Percentiles rank a stretch among this genome's conserved stretches.
These are phyloP conservation scores for Diaperis boleti DNA, from an alignment of 2,888 invertebrate species.

Conservation along the genomic window DNA sequence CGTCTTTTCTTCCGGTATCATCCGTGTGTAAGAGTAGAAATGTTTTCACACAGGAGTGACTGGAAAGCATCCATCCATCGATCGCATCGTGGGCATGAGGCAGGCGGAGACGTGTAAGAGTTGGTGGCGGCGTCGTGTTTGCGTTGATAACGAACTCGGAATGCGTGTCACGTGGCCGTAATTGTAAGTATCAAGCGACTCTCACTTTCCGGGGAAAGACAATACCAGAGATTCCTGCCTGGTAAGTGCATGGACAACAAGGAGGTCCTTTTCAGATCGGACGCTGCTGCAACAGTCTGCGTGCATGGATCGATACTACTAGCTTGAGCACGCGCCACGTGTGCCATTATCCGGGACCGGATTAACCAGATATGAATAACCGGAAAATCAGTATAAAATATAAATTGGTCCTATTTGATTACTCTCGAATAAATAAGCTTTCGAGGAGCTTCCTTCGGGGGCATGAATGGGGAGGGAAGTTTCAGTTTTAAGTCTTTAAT, in stretches of 20 bases:
- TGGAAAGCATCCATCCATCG: slow-evolving; percentile 32
- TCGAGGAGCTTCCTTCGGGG: slow-evolving; percentile 31
- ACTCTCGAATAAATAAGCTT: slow-evolving; percentile 50
- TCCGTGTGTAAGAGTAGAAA: slow-evolving; percentile 25
- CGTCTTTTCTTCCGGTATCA: slow-evolving; percentile 23
- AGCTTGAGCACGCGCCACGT: slow-evolving; percentile 54
- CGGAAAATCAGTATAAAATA: slow-evolving; percentile 55
- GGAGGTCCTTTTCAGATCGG: slow-evolving; percentile 21
- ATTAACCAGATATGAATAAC: slow-evolving; percentile 55
- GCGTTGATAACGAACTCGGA: slow-evolving; percentile 53
- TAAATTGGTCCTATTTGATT: slow-evolving; percentile 54
- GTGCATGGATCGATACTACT: slow-evolving; percentile 53
- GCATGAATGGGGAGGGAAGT: background rate
- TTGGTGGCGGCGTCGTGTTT: slow-evolving; percentile 41
- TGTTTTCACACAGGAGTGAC: slow-evolving; percentile 33
- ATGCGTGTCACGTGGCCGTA: slow-evolving; percentile 54
- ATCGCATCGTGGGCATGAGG: slow-evolving; percentile 29
- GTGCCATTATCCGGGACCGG: slow-evolving; percentile 53
- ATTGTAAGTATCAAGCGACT: slow-evolving; percentile 53
- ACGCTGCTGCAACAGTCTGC: slow-evolving; percentile 47
- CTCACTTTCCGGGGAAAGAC: slow-evolving; percentile 48
- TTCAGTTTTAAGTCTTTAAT: slow-evolving; percentile 22
- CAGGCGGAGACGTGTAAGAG: slow-evolving; percentile 35
- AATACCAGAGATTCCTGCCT: slow-evolving; percentile 25
- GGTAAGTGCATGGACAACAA: slow-evolving; percentile 3